Conservation (phyloP, 2,113 vertebrate species). For the Corapipo altera region DNA sequence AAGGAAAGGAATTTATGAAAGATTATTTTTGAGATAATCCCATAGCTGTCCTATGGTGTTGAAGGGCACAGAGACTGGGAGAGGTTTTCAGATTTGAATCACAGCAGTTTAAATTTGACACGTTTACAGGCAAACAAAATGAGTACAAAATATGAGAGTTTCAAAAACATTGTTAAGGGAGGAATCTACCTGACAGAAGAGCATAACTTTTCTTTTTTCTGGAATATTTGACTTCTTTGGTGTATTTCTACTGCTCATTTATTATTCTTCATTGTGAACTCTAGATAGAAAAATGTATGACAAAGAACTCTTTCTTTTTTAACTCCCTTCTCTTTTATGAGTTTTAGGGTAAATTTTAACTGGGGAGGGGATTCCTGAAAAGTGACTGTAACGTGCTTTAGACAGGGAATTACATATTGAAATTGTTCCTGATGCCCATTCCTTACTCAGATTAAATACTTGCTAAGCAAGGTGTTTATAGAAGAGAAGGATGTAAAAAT, state of each 20-base stretch:
- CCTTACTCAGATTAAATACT: not conserved
- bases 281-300: not conserved
- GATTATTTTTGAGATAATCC: not conserved
- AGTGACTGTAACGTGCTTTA: not conserved
- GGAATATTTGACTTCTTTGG: not conserved
- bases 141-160: not conserved
- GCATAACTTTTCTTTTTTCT: not conserved
- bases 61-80: not conserved
- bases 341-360: not conserved
- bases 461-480: not conserved
- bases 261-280: not conserved
- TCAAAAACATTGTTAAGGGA: not conserved
- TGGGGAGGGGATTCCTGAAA: not conserved
- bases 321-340: not conserved
- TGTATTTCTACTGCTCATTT: not conserved
- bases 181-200: not conserved
- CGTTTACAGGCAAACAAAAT: not conserved
- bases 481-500: not conserved
- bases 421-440: not conserved
- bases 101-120: not conserved
- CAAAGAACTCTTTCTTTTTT: not conserved
- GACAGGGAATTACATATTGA: not conserved
- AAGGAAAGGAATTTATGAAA: not conserved
- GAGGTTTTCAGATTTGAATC: not conserved
- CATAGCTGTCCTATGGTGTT: not conserved